A percentile compares a stretch with the other conserved stretches of the same genome.
phyloP scores from a whole-genome alignment of 2,113 vertebrate species.

The Onychostruthus taczanowskii region DNA sequence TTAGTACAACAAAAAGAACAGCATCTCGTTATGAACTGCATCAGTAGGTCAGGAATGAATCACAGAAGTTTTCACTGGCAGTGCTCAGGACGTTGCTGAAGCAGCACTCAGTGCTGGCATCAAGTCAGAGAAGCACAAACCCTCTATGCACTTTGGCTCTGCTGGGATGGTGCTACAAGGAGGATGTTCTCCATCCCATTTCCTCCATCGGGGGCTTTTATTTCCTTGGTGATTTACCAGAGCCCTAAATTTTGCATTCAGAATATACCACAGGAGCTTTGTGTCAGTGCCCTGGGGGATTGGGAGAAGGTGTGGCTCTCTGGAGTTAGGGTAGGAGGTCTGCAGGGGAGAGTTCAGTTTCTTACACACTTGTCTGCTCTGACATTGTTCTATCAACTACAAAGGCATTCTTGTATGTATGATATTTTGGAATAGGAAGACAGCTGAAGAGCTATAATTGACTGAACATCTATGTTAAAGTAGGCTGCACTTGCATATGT shows the following conservation, averaged over 20 bases:
- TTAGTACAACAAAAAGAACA: background rate
- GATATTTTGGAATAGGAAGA: background rate
- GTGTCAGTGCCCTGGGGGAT: background rate
- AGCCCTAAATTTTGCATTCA: background rate
- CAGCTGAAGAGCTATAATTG: background rate
- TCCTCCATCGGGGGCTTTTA: background rate
- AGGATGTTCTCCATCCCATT: background rate
- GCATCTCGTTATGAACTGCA: background rate
- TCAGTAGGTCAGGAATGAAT: background rate
- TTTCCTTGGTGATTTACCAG: background rate
- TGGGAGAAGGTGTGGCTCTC: background rate
- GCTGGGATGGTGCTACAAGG: background rate
- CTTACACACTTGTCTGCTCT: background rate
- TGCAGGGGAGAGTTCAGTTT: background rate
- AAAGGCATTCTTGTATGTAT: background rate
- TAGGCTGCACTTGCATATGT: background rate
- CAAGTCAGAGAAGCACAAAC: background rate
- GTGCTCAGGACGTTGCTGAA: background rate
- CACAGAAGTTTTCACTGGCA: background rate
- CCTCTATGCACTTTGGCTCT: background rate
- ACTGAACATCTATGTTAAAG: background rate
- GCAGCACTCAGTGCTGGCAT: background rate
- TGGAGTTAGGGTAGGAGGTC: background rate
- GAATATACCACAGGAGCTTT: background rate
- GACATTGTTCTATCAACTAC: background rate